phyloP scores from a whole-genome alignment of 2,797 vertebrate genomes.

The Siniperca scherzeri region DNA sequence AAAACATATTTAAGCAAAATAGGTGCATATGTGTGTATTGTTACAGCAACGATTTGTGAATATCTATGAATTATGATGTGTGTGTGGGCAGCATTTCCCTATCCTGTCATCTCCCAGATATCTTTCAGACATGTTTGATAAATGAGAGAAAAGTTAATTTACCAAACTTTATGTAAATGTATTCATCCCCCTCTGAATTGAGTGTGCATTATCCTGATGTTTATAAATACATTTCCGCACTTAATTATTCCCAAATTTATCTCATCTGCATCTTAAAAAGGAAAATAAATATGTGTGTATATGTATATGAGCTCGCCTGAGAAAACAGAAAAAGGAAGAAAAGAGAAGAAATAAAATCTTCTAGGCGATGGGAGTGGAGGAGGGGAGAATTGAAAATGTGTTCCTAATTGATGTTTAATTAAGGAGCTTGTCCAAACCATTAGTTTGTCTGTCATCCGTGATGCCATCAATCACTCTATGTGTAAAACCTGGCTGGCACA shows the following conservation, averaged over 20 bases:
- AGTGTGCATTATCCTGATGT: conserved; percentile 44
- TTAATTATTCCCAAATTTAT: conserved; percentile 47
- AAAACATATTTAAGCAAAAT: conserved; percentile 1
- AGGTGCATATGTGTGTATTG: not conserved
- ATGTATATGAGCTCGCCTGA: not conserved
- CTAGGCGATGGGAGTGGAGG: not conserved
- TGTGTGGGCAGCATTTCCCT: conserved; percentile 1
- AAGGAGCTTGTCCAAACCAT: conserved; percentile 83
- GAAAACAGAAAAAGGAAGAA: conserved; percentile 19
- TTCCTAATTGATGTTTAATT: conserved; percentile 86
- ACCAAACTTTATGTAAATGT: conserved; percentile 67
- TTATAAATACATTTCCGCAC: conserved; percentile 50
- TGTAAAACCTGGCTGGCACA: conserved; percentile 69
- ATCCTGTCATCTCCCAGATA: conserved; percentile 37
- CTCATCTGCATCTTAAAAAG: conserved; percentile 38
- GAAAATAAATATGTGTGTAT: not conserved
- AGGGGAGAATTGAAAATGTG: conserved; percentile 65
- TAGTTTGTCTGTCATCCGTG: conserved; percentile 79
- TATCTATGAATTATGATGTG: not conserved
- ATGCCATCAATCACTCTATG: conserved; percentile 79
- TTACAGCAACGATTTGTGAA: not conserved
- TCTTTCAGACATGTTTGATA: conserved; percentile 52
- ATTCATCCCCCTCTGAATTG: conserved; percentile 60
- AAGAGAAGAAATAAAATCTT: not conserved
- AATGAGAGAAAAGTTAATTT: conserved; percentile 65